These are phyloP conservation scores for Apis mellifera DNA, from an alignment of 1,140 invertebrate species.

Conservation along the genomic window DNA sequence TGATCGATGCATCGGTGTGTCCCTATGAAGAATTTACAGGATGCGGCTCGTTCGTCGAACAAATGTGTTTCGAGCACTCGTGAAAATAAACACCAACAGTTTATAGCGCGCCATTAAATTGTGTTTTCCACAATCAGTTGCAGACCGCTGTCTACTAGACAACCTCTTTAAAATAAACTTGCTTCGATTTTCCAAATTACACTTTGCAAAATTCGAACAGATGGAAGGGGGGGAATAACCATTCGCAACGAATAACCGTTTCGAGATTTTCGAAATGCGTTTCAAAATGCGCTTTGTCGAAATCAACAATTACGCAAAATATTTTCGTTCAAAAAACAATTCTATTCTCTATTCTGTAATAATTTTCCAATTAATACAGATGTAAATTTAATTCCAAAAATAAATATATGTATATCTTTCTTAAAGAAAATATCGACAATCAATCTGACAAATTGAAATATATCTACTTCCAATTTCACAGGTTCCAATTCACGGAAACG, in stretches of 20 bases:
- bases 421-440: too few relatives aligned
- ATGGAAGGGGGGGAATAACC: neutral
- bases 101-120: slow-evolving; percentile 26
- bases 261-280: neutral
- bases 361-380: too few relatives aligned
- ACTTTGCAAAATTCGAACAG: neutral
- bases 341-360: too few relatives aligned
- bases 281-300: neutral
- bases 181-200: neutral
- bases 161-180: neutral
- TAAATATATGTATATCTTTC: too few relatives aligned
- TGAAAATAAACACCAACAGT: slow-evolving; percentile 36
- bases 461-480: too few relatives aligned
- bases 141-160: neutral
- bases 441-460: too few relatives aligned
- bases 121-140: slow-evolving; percentile 19
- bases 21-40: slow-evolving; percentile 28
- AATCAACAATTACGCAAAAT: neutral
- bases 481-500: too few relatives aligned
- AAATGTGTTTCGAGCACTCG: slow-evolving; percentile 2
- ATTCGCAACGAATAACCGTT: neutral
- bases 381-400: too few relatives aligned
- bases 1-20: slow-evolving; percentile 37
- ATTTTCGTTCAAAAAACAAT: too few relatives aligned
- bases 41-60: neutral